phyloP scores from a whole-genome alignment of 1,140 invertebrate genomes.

The Drosophila neocordata region DNA sequence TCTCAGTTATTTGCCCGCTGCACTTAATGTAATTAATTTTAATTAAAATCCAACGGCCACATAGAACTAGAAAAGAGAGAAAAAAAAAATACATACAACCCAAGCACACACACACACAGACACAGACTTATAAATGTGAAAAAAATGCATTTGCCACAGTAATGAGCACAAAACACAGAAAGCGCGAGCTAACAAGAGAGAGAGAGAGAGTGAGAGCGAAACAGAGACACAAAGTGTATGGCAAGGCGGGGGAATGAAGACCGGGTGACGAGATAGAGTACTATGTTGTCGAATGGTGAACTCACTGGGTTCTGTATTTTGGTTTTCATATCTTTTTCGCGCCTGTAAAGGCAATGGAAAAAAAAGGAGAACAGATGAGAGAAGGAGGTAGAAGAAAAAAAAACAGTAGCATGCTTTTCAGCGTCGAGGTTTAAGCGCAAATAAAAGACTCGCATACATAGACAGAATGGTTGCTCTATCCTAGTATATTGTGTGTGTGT shows the following conservation, averaged over 20 bases:
- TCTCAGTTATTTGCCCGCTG: conserved; percentile 66
- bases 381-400: conserved; percentile 20
- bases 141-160: conserved; percentile 69
- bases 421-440: conserved; percentile 70
- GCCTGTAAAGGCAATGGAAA: conserved; percentile 46
- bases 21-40: conserved; percentile 82
- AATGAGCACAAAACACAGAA: conserved; percentile 56
- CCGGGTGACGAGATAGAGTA: conserved; percentile 21
- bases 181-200: neutral
- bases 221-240: neutral
- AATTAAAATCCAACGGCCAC: conserved; percentile 73
- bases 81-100: neutral
- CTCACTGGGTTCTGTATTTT: conserved; percentile 22
- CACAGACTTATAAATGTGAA: conserved; percentile 17
- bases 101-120: neutral
- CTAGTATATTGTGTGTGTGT: neutral
- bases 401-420: conserved; percentile 68
- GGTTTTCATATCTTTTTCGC: conserved; percentile 60
- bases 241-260: no score
- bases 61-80: conserved; percentile 5
- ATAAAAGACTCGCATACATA: conserved; percentile 45
- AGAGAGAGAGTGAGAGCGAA: neutral
- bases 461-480: conserved; percentile 50
- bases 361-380: neutral
- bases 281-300: conserved; percentile 54